These are phyloP conservation scores for Orussus abietinus DNA, from an alignment of 1,140 invertebrate species.

Conservation along the genomic window DNA sequence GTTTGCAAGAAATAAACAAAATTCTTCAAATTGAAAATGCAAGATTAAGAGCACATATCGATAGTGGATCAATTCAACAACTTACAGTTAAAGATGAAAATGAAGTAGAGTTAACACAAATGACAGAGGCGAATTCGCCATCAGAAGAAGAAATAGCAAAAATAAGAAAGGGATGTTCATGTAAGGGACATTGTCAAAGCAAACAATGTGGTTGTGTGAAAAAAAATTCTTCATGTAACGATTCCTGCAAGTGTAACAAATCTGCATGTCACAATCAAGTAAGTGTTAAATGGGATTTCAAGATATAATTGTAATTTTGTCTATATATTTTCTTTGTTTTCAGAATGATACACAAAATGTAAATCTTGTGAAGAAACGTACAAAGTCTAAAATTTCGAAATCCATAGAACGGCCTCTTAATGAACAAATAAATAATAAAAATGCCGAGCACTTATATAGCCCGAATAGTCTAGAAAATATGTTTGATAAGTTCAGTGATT, in stretches of 20 bases:
- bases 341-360: neutral
- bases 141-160: neutral
- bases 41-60: conserved; percentile 8
- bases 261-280: conserved; percentile 32
- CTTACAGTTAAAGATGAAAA: no score
- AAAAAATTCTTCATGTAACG: conserved; percentile 17
- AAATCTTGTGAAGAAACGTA: conserved; percentile 10
- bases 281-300: no score
- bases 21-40: conserved; percentile 19
- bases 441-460: no score
- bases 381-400: conserved; percentile 7
- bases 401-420: conserved; percentile 6
- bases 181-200: conserved; percentile 24
- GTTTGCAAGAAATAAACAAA: conserved; percentile 21
- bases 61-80: conserved; percentile 4
- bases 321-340: neutral
- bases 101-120: no score
- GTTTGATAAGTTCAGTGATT: conserved; percentile 2
- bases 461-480: neutral
- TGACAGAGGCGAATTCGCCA: no score
- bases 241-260: conserved; percentile 24
- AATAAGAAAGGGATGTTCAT: conserved; percentile 22
- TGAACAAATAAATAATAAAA: conserved; percentile 2
- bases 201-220: conserved; percentile 33
- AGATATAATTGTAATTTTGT: conserved; percentile 1